These are phyloP conservation scores for Piscicola geometra DNA, from an alignment of 2,888 invertebrate genomes.

Conservation along the genomic window DNA sequence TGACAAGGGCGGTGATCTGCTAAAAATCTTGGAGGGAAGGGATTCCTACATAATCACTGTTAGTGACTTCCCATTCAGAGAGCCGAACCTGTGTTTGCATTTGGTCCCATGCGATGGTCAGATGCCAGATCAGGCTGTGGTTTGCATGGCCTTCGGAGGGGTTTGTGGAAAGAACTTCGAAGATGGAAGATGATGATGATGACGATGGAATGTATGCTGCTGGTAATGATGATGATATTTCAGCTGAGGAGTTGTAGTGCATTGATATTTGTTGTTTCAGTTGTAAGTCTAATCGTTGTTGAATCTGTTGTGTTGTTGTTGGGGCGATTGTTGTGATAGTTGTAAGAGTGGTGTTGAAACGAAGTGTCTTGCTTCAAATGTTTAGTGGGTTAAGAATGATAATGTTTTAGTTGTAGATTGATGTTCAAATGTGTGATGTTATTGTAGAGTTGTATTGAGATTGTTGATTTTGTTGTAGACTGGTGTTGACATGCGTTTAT, in stretches of 20 bases:
- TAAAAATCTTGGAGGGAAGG: too few relatives aligned
- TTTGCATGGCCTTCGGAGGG: background rate
- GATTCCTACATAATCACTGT: too few relatives aligned
- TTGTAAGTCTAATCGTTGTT: background rate
- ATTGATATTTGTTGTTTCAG: background rate
- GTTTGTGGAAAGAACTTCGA: background rate
- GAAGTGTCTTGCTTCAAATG: too few relatives aligned
- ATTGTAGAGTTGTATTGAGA: too few relatives aligned
- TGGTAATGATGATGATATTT: background rate
- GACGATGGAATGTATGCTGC: background rate
- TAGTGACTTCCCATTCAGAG: too few relatives aligned
- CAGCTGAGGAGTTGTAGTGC: constrained; percentile 1
- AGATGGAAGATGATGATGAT: background rate
- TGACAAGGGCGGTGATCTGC: too few relatives aligned
- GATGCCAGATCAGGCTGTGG: constrained; percentile 1
- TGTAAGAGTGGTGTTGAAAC: too few relatives aligned
- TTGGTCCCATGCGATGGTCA: constrained; percentile 25
- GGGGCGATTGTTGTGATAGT: background rate
- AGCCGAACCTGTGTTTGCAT: constrained; percentile 22
- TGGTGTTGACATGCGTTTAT: too few relatives aligned
- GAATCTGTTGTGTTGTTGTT: background rate
- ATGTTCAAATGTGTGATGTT: too few relatives aligned
- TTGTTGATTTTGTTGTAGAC: too few relatives aligned
- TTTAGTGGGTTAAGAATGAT: too few relatives aligned
- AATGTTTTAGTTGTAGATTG: too few relatives aligned